phyloP scores from a whole-genome alignment of 2,797 vertebrate genomes.

The Furcifer pardalis region DNA sequence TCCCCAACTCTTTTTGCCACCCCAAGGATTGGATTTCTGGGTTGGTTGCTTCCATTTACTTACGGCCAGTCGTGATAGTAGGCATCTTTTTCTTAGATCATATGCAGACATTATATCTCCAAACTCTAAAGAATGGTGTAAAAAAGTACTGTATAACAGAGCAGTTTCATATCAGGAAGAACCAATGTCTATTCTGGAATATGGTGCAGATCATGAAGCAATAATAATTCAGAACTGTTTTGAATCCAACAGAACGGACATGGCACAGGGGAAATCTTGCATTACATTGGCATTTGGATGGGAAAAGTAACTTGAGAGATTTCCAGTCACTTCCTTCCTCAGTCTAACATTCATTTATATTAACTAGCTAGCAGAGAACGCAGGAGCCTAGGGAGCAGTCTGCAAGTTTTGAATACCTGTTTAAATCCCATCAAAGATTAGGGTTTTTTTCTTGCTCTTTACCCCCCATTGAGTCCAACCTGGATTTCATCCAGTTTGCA shows the following conservation, averaged over 20 bases:
- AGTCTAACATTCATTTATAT: constrained; percentile 19
- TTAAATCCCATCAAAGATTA: constrained; percentile 9
- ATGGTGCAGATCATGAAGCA: constrained; percentile 3
- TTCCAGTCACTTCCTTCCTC: constrained; percentile 1
- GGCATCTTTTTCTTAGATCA: background rate
- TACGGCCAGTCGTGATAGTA: background rate
- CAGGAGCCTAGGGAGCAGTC: background rate
- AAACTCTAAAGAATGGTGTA: background rate
- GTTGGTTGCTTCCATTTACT: background rate
- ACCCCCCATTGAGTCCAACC: background rate
- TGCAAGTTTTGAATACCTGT: constrained; percentile 7
- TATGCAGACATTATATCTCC: background rate
- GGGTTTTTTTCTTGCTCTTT: background rate
- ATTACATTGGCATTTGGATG: background rate
- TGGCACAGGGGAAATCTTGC: constrained; percentile 7
- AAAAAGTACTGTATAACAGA: background rate
- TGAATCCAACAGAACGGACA: constrained; percentile 7
- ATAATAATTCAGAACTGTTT: constrained; percentile 3
- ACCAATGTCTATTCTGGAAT: background rate
- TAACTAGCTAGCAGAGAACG: background rate
- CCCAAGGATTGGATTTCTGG: background rate
- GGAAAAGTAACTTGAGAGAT: background rate
- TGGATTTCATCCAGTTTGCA: constrained; percentile 17
- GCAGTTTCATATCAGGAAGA: background rate
- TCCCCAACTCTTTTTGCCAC: background rate